Base-by-base conservation (phyloP, 2,113 vertebrate genomes). In the Galbula dea region DNA sequence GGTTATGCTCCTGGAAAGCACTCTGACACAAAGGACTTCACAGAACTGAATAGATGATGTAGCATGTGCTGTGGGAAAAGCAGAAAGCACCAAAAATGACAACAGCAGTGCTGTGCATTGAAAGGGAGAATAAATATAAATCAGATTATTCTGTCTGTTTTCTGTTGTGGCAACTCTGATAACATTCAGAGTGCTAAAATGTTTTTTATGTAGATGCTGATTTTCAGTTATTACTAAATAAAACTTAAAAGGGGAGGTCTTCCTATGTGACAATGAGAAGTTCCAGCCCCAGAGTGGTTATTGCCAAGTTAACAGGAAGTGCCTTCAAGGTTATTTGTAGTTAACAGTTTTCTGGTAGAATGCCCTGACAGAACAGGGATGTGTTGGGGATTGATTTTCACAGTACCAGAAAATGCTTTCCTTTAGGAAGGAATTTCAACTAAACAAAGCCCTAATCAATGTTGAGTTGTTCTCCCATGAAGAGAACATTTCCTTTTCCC, bases 371-470 rank as follows among this genome's bases (percentile, higher is more conserved):
- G 27, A 55, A 46, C 54, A 51, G 22, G 6, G 36, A 17, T 26
- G 23, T 52, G 11, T 12, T 55, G 29, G 12, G 7, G 32, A 24
- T 2, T 73, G 36, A 51, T 30, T 61, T 76, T 61, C 39, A 43
- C 1, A 0, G 52, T 26, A 13, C 8, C 34, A 59, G 48, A 20
- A 81, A 30, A 45, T 24, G 8, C 62, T 54, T n/a, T n/a, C n/a
- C 15, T 52, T 62, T 22, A 66, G 36, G 55, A 81, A 46, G 15
- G 20, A 57, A 51, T 58, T 58, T 36, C 63, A 32, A 52, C n/a
- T 54, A 20, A 65, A 63, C 12, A 52, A 58, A 77, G 65, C 59
- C 1, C 0, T 74, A 37, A 65, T 24, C 16, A 1, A 0, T 41
- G 34, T 4, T 14, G 2, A 12, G 12, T 71, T 67, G 51, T 74